Conservation (phyloP, 92 coral and sea anemone species). For the Diadumene lineata region DNA sequence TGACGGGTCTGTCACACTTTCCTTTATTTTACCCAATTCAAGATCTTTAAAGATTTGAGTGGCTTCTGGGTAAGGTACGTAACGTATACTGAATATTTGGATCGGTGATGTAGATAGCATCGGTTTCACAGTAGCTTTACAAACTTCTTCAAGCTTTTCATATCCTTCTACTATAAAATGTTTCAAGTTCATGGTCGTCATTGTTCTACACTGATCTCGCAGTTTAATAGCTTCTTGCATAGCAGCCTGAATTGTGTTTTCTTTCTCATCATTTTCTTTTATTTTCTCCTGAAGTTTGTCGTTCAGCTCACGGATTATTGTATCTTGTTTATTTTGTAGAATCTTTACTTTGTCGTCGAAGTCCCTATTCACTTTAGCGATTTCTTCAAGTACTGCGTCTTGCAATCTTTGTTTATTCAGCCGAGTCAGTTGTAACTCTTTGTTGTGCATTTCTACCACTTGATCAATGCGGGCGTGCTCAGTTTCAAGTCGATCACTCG, state of each 20-base stretch:
- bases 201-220: not conserved
- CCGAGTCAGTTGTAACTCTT: conserved; percentile 1
- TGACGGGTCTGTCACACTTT: conserved; percentile 15
- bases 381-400: not conserved
- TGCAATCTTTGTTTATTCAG: not conserved
- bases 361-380: not conserved
- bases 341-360: not conserved
- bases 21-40: not conserved
- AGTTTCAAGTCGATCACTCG: not conserved
- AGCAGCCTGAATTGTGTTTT: not conserved
- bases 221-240: not conserved
- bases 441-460: not conserved
- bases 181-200: not conserved
- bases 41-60: not conserved
- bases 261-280: not conserved
- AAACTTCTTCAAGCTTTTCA: not conserved
- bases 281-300: not conserved
- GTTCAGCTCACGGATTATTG: not conserved
- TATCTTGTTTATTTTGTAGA: not conserved
- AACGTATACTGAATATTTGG: not conserved
- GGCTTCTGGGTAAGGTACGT: not conserved
- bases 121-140: not conserved
- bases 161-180: not conserved
- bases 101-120: not conserved
- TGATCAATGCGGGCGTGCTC: not conserved